Base-by-base conservation (phyloP, 2,888 invertebrate species). In the Dione vanillae region DNA sequence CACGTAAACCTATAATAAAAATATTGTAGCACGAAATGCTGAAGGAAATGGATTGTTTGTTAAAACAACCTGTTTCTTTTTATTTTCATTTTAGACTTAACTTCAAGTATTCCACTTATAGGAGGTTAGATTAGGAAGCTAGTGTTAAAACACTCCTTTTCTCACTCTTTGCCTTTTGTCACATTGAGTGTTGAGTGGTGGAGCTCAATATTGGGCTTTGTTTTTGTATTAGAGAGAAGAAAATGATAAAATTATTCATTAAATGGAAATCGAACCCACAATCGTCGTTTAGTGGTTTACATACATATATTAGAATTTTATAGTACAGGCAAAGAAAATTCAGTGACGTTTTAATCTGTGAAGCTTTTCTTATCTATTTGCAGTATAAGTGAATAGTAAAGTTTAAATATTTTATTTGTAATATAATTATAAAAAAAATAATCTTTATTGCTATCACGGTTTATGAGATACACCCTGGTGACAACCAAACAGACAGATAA, bases 1-100 rank as follows among this genome's bases (percentile, higher is more conserved):
- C 59, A 59, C 59, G 43, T 40, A 43, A 59, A 14, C 8, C 43
- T 43, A 20, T 41, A 59, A 59, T 59, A 59, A 59, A 59, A 45
- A 45, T 45, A 45, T 45, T 27, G 12, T 19, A 1, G 52, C 52
- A 52, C 27, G 54, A 37, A 37, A 16, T 37, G 9, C 1, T 16
- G 14, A 11, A 52, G 35, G 27, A 56, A 56, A 11, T 56, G 1
- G 11, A 10, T n/a, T 56, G 35, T 56, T 56, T 37, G 54, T 49
- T 20, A 19, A 19, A 10, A 47, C 27, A 27, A 27, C 5, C 5
- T 27, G 27, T 27, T 27, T 27, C 5, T 27, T 27, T 27, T 27
- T 27, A 5, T 27, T 27, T 27, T 27, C 27, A 2, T 27, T 27
- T 27, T 27, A 27, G 5, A 27, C 5, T 27, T 27, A 3, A 2